Evolutionary conservation across 2,113 vertebrate species (phyloP), one percentile per base, ranked within the genome.

Genomic region (Gallinago undulata): DNA sequence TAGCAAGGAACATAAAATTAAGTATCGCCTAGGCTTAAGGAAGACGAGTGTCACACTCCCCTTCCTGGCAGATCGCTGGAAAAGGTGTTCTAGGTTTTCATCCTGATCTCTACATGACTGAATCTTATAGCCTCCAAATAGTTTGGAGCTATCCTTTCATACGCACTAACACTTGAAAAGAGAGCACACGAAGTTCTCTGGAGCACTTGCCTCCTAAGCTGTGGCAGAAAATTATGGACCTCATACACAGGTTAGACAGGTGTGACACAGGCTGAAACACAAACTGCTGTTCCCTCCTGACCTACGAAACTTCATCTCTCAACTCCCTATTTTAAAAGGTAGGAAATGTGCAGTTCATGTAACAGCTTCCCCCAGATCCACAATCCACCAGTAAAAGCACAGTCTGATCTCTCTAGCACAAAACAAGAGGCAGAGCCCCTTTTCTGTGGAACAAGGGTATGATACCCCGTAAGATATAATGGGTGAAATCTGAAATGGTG

Each of bases 271-370:
- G 28, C 35, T 89, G 78, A 90, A 94, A 95, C 48, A 55, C 64
- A 73, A 86, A 62, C 68, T 75, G 43, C 76, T 86, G 72, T 68
- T 90, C 68, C 60, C 56, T 63, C 64, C 69, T 90, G 73, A 63
- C 75, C 66, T 64, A 37, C 37, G 73, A 96, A 96, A 92, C 64
- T 45, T 92, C 84, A 27, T 78, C 79, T 86, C 72, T 75, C 60
- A 47, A 81, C 72, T 88, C 72, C 31, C 51, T 56, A 10, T n/a
- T 93, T 87, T 53, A 86, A 89, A 91, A 84, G 73, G 33, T n/a
- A 88, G 76, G 50, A 92, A 68, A 70, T 24, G 17, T 17, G 53
- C 31, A 45, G 45, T 82, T 79, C 0, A 0, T 35, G 76, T 89
- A 48, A 70, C 39, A 57, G 45, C 23, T 51, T 84, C 90, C 69